Conservation (phyloP, 2,797 vertebrate genomes). For the Todus mexicanus region DNA sequence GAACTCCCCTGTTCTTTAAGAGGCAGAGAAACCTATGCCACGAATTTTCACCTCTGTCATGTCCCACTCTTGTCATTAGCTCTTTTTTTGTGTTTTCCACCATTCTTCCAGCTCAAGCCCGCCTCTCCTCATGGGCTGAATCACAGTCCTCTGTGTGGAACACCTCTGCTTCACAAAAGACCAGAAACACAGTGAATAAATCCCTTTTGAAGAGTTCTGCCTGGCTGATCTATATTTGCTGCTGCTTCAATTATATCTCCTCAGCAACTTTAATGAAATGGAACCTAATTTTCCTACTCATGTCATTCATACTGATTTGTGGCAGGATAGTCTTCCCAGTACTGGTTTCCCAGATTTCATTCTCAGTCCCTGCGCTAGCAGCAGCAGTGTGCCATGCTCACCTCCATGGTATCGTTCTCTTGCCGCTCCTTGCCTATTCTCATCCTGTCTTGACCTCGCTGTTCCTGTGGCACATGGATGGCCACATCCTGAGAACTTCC, state of each 20-base stretch:
- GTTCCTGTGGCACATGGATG: fast-evolving
- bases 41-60: neutral
- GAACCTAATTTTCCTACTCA: neutral
- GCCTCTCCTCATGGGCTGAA: neutral
- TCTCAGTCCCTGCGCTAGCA: neutral
- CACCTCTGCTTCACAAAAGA: neutral
- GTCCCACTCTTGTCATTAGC: neutral
- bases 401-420: neutral
- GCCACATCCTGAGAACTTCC: neutral
- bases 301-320: neutral
- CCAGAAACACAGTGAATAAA: neutral
- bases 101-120: neutral
- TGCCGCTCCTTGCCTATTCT: neutral
- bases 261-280: neutral
- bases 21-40: neutral
- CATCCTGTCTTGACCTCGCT: neutral
- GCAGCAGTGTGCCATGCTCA: neutral
- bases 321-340: neutral
- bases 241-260: neutral
- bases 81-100: neutral
- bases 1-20: neutral
- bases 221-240: neutral
- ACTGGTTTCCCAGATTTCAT: neutral
- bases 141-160: neutral
- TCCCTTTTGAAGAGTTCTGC: neutral